Evolutionary conservation across 1,140 invertebrate genomes (phyloP).

Genomic region (fruit fly (Drosophila melanogaster)): Release_6_plus_ISO1_MT NT_033777.3:13922501-13923000

Average conservation of each 20-base stretch:
- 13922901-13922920: too few relatives aligned
- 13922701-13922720: slow-evolving; percentile 4
- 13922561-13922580: slow-evolving; percentile 82
- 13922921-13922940: neutral
- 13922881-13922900: too few relatives aligned
- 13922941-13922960: neutral
- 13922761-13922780: slow-evolving; percentile 54
- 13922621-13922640: slow-evolving; percentile 83
- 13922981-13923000: slow-evolving; percentile 34
- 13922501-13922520: neutral
- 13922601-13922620: slow-evolving; percentile 84
- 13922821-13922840: too few relatives aligned
- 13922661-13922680: slow-evolving; percentile 4
- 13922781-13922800: slow-evolving; percentile 45
- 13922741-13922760: slow-evolving; percentile 30
- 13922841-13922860: too few relatives aligned
- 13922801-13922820: neutral
- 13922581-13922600: slow-evolving; percentile 84
- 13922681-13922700: slow-evolving; percentile 31
- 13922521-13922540: slow-evolving; percentile 5
- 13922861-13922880: too few relatives aligned
- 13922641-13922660: slow-evolving; percentile 77
- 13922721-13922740: slow-evolving; percentile 26
- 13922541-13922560: slow-evolving; percentile 46
- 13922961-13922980: neutral